Percentiles rank a stretch among this genome's conserved stretches.
These are phyloP conservation scores for Setophaga kirtlandii DNA, from an alignment of 2,113 vertebrate species.

Conservation along the genomic window DNA sequence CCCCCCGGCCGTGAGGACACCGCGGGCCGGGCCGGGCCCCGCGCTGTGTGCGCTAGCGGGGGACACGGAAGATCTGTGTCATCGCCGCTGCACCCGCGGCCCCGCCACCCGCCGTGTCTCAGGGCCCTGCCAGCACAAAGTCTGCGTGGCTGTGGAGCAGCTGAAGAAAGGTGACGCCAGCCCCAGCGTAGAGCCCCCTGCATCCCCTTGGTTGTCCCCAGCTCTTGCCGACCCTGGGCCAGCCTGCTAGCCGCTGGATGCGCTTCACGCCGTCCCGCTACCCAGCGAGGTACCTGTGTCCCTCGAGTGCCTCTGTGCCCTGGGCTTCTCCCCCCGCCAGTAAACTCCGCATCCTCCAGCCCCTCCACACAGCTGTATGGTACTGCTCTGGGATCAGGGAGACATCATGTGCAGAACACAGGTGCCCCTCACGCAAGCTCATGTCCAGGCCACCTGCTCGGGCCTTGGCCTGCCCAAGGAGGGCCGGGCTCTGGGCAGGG, in stretches of 20 bases:
- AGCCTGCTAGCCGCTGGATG: not conserved
- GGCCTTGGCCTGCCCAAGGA: not conserved
- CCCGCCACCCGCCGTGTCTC: not conserved
- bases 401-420: not conserved
- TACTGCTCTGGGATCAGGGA: not conserved
- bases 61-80: not conserved
- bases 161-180: not conserved
- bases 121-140: not conserved
- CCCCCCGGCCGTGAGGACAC: rapidly evolving
- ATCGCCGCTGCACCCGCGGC: too few relatives aligned
- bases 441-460: rapidly evolving
- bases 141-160: not conserved
- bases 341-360: too few relatives aligned
- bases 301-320: not conserved
- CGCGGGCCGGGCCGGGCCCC: not conserved
- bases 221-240: not conserved
- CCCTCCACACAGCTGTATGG: not conserved
- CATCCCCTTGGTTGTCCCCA: not conserved
- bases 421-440: not conserved
- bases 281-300: not conserved
- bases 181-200: not conserved
- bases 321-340: not conserved
- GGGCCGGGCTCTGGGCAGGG: not conserved
- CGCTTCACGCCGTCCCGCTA: not conserved
- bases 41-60: not conserved